Base-by-base conservation (phyloP, 2,888 invertebrate species). In the Papilio demoleus region DNA sequence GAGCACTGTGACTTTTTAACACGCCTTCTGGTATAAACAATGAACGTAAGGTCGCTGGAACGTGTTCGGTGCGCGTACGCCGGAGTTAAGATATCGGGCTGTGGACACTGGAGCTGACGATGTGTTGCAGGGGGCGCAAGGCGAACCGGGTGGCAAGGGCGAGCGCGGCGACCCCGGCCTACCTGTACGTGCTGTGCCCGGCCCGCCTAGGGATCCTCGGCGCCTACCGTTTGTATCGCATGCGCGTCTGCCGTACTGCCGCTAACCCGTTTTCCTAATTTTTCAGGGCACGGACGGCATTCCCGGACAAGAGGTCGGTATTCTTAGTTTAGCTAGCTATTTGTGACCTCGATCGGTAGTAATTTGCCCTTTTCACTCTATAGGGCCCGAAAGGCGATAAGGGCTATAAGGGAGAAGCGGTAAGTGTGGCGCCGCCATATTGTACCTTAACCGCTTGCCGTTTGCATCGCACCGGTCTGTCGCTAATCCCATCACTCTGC, bases 121-220 rank as follows among this genome's bases (percentile, higher is more conserved):
- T 42, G 94, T 94, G 94, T 89, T 78, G 78, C 90, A 97, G 97
- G 98, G 98, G 77, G 97, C 97, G 76, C 97, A 97, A 92, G 98
- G 98, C 77, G 97, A 98, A 90, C 96, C 97, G 66, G 98, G 98
- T 77, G 95, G 94, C 82, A 98, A 98, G 93, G 98, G 98, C 76
- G 98, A 98, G 93, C 94, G 97, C 74, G 98, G 98, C 64, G 98
- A 98, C 91, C 97, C 97, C 75, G 98, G 98, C 82, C 93, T 98
- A 82, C 97, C 98, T 85, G 98, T 97, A 95, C 94, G 96, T 95
- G 70, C 53, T 66, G 70, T 65, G 56, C 64, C 14, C 40, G 14
- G 42, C 17, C 42, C 42, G 2, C 42, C 12, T 5, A 14, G n/a
- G 40, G 42, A 17, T 36, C 11, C 31, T 27, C 60, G 68, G 22